Conservation (phyloP, 1,140 invertebrate species). For the Drosophila suzukii region DNA sequence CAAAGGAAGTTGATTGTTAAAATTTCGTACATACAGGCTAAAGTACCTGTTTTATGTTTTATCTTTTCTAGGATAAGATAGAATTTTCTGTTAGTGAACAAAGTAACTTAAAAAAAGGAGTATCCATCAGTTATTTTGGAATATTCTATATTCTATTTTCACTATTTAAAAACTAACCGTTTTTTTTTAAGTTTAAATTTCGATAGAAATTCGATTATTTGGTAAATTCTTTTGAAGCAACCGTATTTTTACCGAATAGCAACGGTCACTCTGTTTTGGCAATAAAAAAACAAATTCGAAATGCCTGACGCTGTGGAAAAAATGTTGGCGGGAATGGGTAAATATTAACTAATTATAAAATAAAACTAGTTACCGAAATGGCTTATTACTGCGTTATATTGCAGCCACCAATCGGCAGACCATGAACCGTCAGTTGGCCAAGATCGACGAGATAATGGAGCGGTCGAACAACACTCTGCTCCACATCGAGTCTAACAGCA, state of each 20-base stretch:
- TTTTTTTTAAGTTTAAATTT: background rate
- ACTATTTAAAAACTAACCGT: background rate
- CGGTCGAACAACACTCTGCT: conserved; percentile 71
- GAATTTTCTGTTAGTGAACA: too few relatives aligned
- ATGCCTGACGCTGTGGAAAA: conserved; percentile 65
- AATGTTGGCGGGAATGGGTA: conserved; percentile 69
- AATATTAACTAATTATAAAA: conserved; percentile 14
- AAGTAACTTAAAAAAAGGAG: too few relatives aligned
- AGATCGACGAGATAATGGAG: conserved; percentile 66
- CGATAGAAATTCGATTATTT: background rate
- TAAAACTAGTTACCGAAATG: background rate
- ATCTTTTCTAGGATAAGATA: too few relatives aligned
- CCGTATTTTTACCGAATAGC: background rate
- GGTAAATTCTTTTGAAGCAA: background rate
- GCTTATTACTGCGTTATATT: background rate
- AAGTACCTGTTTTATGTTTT: too few relatives aligned
- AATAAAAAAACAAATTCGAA: conserved; percentile 39
- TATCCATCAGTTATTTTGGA: too few relatives aligned
- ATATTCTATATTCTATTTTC: too few relatives aligned
- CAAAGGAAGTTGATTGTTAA: background rate
- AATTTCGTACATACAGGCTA: too few relatives aligned
- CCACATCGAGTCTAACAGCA: conserved; percentile 56
- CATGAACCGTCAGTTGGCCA: conserved; percentile 36
- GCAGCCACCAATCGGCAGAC: conserved; percentile 40
- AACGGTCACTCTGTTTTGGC: conserved; percentile 3